Evolutionary conservation across 2,797 vertebrate species (phyloP).

Genomic region (Fundulus diaphanus): DNA sequence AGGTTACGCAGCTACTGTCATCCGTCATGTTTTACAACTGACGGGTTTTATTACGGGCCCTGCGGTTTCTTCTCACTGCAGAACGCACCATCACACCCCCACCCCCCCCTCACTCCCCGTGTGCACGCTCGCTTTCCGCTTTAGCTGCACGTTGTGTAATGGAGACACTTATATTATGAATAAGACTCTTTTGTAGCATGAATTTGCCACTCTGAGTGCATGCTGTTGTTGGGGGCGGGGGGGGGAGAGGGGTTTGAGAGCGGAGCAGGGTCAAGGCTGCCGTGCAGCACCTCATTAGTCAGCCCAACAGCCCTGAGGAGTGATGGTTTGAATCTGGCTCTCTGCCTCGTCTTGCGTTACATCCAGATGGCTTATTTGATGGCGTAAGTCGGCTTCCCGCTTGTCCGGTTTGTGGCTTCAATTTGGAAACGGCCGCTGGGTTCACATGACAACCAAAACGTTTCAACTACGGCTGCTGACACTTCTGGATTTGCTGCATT

Average conservation of each 20-base stretch:
- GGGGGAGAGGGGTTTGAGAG: too few species aligned
- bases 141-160: slow-evolving; percentile 57
- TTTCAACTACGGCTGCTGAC: slow-evolving; percentile 22
- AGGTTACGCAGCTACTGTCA: slow-evolving; percentile 70
- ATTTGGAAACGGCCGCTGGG: slow-evolving; percentile 39
- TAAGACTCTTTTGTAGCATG: slow-evolving; percentile 57
- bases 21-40: slow-evolving; percentile 70
- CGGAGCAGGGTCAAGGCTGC: slow-evolving; percentile 69
- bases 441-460: slow-evolving; percentile 51
- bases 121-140: slow-evolving; percentile 23
- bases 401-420: slow-evolving; percentile 43
- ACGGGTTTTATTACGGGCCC: slow-evolving; percentile 65
- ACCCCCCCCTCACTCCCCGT: slow-evolving; percentile 8
- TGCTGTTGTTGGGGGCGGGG: slow-evolving; percentile 71
- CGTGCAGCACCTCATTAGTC: slow-evolving; percentile 80
- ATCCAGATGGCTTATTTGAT: slow-evolving; percentile 71
- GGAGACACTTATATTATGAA: slow-evolving; percentile 63
- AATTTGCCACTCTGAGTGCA: slow-evolving; percentile 61
- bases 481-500: slow-evolving; percentile 41
- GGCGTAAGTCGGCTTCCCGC: slow-evolving; percentile 48
- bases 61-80: slow-evolving; percentile 59
- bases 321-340: slow-evolving; percentile 74
- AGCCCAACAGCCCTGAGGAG: slow-evolving; percentile 62
- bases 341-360: slow-evolving; percentile 66
- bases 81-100: slow-evolving; percentile 51